These are phyloP conservation scores for Anarhynchus alexandrinus DNA, from an alignment of 2,113 vertebrate species.

Conservation along the genomic window DNA sequence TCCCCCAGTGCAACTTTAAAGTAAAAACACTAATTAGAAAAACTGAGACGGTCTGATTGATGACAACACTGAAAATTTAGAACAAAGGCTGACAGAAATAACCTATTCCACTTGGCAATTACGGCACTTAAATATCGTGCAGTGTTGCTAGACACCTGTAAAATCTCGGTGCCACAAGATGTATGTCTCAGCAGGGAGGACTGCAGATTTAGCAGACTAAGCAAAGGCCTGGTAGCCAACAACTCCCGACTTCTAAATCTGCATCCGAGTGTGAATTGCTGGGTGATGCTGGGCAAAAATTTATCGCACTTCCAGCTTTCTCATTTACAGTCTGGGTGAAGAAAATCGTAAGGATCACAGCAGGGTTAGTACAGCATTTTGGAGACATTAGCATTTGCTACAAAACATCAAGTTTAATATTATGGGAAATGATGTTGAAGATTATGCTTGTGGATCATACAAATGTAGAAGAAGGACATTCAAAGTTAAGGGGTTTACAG, in stretches of 20 bases:
- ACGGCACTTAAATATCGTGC: background rate
- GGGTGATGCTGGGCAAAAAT: background rate
- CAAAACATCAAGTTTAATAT: background rate
- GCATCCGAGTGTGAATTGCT: background rate
- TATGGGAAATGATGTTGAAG: background rate
- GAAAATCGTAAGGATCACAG: background rate
- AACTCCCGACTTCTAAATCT: slow-evolving; percentile 3
- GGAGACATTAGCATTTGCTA: background rate
- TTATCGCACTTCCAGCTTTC: background rate
- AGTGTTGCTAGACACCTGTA: slow-evolving; percentile 49
- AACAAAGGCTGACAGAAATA: slow-evolving; percentile 59
- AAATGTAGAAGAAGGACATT: background rate
- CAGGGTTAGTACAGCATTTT: background rate
- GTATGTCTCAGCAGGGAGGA: slow-evolving; percentile 21
- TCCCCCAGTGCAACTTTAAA: slow-evolving; percentile 3
- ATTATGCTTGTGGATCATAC: background rate
- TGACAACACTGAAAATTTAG: slow-evolving; percentile 28
- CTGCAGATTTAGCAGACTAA: slow-evolving; percentile 29
- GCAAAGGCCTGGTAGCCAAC: slow-evolving; percentile 31
- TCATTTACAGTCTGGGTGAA: background rate
- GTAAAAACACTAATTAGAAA: slow-evolving; percentile 24
- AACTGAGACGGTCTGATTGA: background rate
- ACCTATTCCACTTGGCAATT: slow-evolving; percentile 33
- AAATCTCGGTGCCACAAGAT: background rate
- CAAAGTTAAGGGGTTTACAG: slow-evolving; percentile 42